Percentiles rank a stretch among this genome's conserved stretches.
Evolutionary conservation across 2,888 invertebrate species (phyloP).

Genomic region (Camponotus fellah): DNA sequence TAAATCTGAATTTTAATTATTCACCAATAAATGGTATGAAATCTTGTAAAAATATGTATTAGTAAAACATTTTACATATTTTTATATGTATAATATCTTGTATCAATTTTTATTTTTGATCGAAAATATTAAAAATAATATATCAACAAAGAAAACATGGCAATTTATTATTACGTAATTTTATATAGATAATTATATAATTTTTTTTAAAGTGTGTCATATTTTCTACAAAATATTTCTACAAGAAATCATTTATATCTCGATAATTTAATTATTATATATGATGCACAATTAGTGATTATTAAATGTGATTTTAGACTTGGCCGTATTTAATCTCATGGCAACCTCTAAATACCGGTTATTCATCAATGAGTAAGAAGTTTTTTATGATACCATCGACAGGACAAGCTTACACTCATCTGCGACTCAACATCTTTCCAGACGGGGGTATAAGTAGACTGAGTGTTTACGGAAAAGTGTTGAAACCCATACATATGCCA

Average conservation of each 20-base stretch:
- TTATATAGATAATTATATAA: too few species aligned
- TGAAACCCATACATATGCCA: too few species aligned
- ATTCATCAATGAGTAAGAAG: slow-evolving; percentile 88
- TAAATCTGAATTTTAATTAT: too few species aligned
- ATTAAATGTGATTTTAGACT: slow-evolving; percentile 83
- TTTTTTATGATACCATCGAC: slow-evolving; percentile 86
- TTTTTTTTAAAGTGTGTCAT: not conserved
- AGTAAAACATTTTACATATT: too few species aligned
- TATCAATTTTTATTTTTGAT: too few species aligned
- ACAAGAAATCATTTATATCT: not conserved
- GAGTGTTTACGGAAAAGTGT: too few species aligned
- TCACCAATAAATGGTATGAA: too few species aligned
- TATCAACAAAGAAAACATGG: too few species aligned
- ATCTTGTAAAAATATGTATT: too few species aligned
- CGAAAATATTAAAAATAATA: too few species aligned
- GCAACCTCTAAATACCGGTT: slow-evolving; percentile 87
- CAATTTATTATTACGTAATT: too few species aligned
- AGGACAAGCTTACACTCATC: not conserved
- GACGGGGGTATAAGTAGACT: slow-evolving; percentile 89
- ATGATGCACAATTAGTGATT: not conserved
- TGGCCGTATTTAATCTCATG: slow-evolving; percentile 88
- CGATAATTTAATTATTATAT: not conserved
- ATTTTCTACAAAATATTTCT: not conserved
- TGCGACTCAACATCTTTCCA: slow-evolving; percentile 86
- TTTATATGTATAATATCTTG: too few species aligned